These are phyloP conservation scores for Drosophila setifemur DNA, from an alignment of 1,140 invertebrate species.

Conservation along the genomic window DNA sequence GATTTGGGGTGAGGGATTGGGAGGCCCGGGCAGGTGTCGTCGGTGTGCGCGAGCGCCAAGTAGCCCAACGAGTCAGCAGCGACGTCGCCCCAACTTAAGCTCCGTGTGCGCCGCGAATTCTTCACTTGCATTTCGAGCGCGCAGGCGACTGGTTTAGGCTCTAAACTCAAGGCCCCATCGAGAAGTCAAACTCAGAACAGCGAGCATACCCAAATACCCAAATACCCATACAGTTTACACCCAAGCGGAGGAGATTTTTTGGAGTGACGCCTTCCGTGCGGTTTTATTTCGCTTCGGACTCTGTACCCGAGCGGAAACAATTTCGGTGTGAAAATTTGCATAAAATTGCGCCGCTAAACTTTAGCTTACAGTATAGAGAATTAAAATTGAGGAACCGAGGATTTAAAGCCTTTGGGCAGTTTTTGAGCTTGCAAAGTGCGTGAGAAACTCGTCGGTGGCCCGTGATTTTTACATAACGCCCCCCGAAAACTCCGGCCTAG, in stretches of 20 bases:
- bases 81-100: slow-evolving; percentile 69
- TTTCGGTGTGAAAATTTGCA: slow-evolving; percentile 47
- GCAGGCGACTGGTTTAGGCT: slow-evolving; percentile 71
- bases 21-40: slow-evolving; percentile 17
- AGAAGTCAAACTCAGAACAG: not conserved
- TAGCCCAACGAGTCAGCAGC: slow-evolving; percentile 39
- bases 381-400: slow-evolving; percentile 8
- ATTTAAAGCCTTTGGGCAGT: slow-evolving; percentile 37
- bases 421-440: slow-evolving; percentile 44
- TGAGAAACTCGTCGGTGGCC: slow-evolving; percentile 18
- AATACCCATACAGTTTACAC: slow-evolving; percentile 17
- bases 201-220: not conserved
- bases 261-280: slow-evolving; percentile 36
- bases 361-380: not conserved
- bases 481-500: slow-evolving; percentile 1
- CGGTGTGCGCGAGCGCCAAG: slow-evolving; percentile 52
- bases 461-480: slow-evolving; percentile 50
- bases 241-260: slow-evolving; percentile 30
- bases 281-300: slow-evolving; percentile 32
- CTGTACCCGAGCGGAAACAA: slow-evolving; percentile 38
- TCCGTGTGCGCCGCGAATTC: slow-evolving; percentile 69
- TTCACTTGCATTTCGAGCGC: slow-evolving; percentile 78
- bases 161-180: slow-evolving; percentile 2
- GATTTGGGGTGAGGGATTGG: not conserved
- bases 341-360: slow-evolving; percentile 37